Conservation (phyloP, 2,113 vertebrate genomes). For the Peromyscus californicus region DNA sequence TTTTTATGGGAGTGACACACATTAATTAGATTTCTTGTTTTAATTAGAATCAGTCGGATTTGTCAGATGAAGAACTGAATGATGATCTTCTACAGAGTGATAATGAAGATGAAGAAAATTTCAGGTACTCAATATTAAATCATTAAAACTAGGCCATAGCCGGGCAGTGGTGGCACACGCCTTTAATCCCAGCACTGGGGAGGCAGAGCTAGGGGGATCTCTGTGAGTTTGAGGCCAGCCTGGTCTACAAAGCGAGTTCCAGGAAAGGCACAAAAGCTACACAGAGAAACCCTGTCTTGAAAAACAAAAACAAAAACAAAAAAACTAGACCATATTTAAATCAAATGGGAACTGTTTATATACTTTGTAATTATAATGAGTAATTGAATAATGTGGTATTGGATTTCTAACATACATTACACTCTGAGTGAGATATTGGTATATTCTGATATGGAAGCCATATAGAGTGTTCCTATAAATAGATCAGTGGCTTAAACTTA, state of each 20-base stretch:
- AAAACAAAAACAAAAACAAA: no score
- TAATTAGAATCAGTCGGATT: slow-evolving; percentile 95
- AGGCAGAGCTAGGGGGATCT: no score
- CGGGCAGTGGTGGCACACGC: no score
- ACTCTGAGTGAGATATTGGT: neutral
- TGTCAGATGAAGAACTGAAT: slow-evolving; percentile 97
- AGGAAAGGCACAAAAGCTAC: no score
- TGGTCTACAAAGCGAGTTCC: no score
- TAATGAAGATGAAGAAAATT: slow-evolving; percentile 93
- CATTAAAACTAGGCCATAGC: slow-evolving; percentile 22
- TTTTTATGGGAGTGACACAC: slow-evolving; percentile 5
- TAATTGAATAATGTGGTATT: neutral
- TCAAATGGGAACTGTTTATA: neutral
- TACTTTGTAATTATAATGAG: neutral
- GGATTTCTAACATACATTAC: neutral
- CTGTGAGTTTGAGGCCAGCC: no score
- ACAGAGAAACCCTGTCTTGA: no score
- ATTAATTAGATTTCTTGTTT: slow-evolving; percentile 74
- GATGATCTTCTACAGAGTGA: slow-evolving; percentile 99
- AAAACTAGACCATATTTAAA: slow-evolving; percentile 25
- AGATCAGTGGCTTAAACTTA: neutral
- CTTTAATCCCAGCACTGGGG: no score
- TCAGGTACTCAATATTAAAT: slow-evolving; percentile 84
- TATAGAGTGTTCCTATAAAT: neutral
- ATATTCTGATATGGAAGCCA: neutral